Base-by-base conservation (phyloP, 2,113 vertebrate genomes). In the Crotophaga sulcirostris region DNA sequence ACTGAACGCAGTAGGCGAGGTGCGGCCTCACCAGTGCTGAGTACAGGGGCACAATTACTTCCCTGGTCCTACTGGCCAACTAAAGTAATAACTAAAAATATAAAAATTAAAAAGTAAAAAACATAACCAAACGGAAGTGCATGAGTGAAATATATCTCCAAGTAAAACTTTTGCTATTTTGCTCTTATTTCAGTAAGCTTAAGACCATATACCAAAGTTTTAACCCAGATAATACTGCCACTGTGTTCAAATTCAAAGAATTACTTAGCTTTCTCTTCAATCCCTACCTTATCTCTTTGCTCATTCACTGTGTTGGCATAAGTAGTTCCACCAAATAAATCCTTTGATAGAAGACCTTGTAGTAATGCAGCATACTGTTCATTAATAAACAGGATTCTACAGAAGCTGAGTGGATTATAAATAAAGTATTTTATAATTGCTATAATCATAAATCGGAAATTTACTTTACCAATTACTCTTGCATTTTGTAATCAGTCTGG, bases 361-460 rank as follows among this genome's bases (percentile, higher is more conserved):
- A 70, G 45, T 36, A 83, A 44, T 17, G 16, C n/a, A 93, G 6
- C 9, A 42, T 26, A 51, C 1, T 11, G 10, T 64, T 70, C 69
- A 45, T 93, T 73, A 89, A 78, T 85, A 88, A 87, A 56, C 2
- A 4, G 9, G 8, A 3, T 49, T 90, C 42, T 90, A 55, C 16
- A 87, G 76, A 85, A 85, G 7, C 4, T 28, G 33, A 73, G 45
- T 58, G 20, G 21, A 40, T 92, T 89, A 78, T 63, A 70, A 92
- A 86, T 33, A 38, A 95, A 78, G 11, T 29, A 77, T 70, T 51
- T 84, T 75, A 83, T 87, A 90, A 87, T 87, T 75, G 2, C 17
- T 85, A 52, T 59, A 83, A 88, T 66, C 24, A 49, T 45, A 92
- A 89, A 91, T 75, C 62, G 93, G 52, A 87, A 92, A 78, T 70